These are phyloP conservation scores for Eristalis arbustorum DNA, from an alignment of 2,888 invertebrate genomes.

Conservation along the genomic window DNA sequence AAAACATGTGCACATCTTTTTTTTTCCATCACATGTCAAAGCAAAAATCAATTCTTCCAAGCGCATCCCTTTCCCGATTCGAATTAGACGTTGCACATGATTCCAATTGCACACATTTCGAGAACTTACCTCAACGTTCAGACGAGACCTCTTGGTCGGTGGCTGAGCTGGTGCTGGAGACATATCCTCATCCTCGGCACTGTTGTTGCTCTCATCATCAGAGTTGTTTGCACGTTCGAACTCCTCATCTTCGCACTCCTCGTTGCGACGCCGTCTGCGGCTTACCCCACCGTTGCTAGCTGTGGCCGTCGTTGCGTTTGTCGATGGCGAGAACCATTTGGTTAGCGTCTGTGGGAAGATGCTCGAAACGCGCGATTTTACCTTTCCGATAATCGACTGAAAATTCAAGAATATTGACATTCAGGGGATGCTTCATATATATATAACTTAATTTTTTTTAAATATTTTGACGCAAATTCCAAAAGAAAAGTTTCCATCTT, in stretches of 20 bases:
- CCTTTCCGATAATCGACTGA: constrained; percentile 79
- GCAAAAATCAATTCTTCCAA: not conserved
- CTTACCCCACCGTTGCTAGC: constrained; percentile 72
- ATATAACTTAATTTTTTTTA: not conserved
- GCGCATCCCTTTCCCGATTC: not conserved
- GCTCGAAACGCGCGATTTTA: constrained; percentile 78
- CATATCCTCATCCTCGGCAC: constrained; percentile 71
- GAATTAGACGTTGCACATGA: not conserved
- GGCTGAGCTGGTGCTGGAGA: constrained; percentile 46
- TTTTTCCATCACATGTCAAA: not conserved
- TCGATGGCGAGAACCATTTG: constrained; percentile 78
- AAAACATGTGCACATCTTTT: not conserved
- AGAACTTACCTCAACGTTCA: constrained; percentile 59
- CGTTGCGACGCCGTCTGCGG: constrained; percentile 76
- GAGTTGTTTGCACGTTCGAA: constrained; percentile 71
- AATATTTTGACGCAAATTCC: not conserved
- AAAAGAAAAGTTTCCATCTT: not conserved
- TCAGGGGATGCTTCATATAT: not conserved
- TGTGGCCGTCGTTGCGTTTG: constrained; percentile 55
- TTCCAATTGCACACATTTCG: not conserved
- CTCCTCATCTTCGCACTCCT: constrained; percentile 73
- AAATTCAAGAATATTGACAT: constrained; percentile 61
- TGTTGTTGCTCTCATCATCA: constrained; percentile 72
- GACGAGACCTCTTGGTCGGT: constrained; percentile 46
- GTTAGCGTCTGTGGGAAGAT: constrained; percentile 77